Percentiles rank a stretch among this genome's conserved stretches.
Evolutionary conservation across 2,888 invertebrate genomes (phyloP).

Genomic region (Apocheima hispidaria): DNA sequence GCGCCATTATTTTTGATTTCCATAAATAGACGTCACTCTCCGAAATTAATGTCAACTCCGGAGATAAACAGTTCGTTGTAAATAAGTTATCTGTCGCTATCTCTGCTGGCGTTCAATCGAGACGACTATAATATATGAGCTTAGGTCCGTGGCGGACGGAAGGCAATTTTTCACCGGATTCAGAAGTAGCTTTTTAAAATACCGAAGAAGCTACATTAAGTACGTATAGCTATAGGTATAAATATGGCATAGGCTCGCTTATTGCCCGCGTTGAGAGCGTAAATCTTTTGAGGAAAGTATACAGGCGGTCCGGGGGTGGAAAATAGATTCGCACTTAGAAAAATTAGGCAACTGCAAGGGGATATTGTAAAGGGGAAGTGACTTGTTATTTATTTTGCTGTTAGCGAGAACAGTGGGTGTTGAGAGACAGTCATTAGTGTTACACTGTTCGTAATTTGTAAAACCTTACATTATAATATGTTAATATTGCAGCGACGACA

Average conservation of each 20-base stretch:
- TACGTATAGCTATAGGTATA: constrained; percentile 16
- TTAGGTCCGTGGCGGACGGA: constrained; percentile 64
- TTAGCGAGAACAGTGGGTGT: constrained; percentile 15
- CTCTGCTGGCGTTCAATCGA: constrained; percentile 69
- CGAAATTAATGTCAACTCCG: constrained; percentile 43
- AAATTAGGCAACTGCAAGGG: constrained; percentile 70
- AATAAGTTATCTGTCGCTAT: constrained; percentile 73
- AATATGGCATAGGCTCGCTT: constrained; percentile 61
- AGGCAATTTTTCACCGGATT: constrained; percentile 81
- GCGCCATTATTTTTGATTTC: constrained; percentile 38
- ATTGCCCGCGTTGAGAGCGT: constrained; percentile 77
- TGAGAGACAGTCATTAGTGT: constrained; percentile 13
- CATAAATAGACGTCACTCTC: constrained; percentile 37
- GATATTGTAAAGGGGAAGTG: constrained; percentile 37
- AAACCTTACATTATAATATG: background rate
- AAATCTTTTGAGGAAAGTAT: constrained; percentile 73
- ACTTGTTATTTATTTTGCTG: constrained; percentile 34
- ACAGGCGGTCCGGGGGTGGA: constrained; percentile 67
- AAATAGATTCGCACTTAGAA: constrained; percentile 80
- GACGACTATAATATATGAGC: constrained; percentile 72
- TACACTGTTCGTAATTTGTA: constrained; percentile 7
- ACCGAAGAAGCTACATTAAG: constrained; percentile 69
- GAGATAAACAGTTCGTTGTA: constrained; percentile 63
- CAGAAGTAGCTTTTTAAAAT: constrained; percentile 81
- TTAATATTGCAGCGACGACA: too few relatives aligned